A percentile compares a stretch with the other conserved stretches of the same genome.
These are phyloP conservation scores for Microtus montanus DNA, from an alignment of 2,113 vertebrate genomes.

Conservation along the genomic window DNA sequence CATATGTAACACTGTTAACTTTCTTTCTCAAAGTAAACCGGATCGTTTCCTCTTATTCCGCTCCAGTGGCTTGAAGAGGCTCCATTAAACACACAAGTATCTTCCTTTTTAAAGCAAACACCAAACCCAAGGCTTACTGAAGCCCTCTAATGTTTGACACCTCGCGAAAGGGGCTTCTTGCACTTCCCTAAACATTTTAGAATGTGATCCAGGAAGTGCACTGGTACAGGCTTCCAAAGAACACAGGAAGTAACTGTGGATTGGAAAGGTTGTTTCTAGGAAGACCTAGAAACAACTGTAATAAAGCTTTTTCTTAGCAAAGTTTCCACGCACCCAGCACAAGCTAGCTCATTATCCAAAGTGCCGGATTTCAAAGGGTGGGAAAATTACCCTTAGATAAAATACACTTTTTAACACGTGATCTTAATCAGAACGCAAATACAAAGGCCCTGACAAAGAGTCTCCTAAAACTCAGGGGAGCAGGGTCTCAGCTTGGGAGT, in stretches of 20 bases:
- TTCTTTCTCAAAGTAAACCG: conserved; percentile 46
- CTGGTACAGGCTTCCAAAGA: not conserved
- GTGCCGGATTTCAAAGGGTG: conserved; percentile 12
- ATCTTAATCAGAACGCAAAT: not conserved
- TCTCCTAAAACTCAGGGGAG: not conserved
- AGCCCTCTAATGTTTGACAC: conserved; percentile 22
- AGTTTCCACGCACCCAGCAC: not conserved
- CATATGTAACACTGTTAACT: conserved; percentile 51
- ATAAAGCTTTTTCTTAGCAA: conserved; percentile 11
- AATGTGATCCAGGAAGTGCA: not conserved
- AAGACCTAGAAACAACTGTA: not conserved
- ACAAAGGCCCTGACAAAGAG: not conserved
- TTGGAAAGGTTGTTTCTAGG: too few species aligned
- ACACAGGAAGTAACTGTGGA: not conserved
- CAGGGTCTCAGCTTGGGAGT: not conserved
- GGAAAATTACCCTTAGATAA: not conserved
- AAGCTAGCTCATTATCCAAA: not conserved
- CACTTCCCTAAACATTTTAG: not conserved
- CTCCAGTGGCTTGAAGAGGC: conserved; percentile 6
- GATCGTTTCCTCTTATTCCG: not conserved
- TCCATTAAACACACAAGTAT: conserved; percentile 15
- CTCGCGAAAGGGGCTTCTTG: not conserved
- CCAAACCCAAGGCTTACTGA: not conserved
- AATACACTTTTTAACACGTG: not conserved
- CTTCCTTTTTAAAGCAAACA: conserved; percentile 59